phyloP scores from a whole-genome alignment of 2,113 vertebrate genomes.

The Arenaria interpres region DNA sequence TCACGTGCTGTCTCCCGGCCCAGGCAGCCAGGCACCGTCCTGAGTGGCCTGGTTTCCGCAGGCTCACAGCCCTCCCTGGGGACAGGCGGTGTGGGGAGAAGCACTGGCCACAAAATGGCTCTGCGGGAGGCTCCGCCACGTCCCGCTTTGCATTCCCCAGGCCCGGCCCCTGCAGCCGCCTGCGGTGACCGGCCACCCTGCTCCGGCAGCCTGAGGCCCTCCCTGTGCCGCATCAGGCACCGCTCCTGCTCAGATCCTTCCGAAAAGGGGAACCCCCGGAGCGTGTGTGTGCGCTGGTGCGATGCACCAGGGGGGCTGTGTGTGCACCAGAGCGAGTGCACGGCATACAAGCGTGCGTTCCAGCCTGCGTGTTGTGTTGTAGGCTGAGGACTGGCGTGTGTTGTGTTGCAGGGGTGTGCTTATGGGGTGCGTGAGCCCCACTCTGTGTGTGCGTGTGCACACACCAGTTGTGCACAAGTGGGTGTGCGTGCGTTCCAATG shows the following conservation, averaged over 20 bases:
- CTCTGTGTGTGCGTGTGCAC: fast-evolving
- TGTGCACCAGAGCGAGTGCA: background rate
- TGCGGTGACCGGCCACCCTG: fast-evolving
- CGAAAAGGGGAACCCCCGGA: background rate
- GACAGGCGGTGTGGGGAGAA: background rate
- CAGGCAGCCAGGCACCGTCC: background rate
- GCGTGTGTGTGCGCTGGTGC: background rate
- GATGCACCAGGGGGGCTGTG: background rate
- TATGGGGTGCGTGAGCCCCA: background rate
- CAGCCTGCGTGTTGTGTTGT: fast-evolving
- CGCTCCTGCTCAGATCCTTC: background rate
- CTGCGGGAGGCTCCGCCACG: background rate
- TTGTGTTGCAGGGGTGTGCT: background rate
- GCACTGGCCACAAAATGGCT: background rate
- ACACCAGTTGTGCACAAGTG: background rate
- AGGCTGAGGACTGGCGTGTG: background rate
- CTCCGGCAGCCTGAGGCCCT: background rate
- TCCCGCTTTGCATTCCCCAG: background rate
- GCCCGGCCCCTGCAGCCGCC: fast-evolving
- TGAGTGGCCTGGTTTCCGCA: background rate
- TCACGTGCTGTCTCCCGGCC: fast-evolving
- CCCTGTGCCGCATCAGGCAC: background rate
- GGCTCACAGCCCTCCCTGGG: background rate
- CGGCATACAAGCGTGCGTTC: fast-evolving
- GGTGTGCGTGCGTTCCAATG: fast-evolving